Conservation (phyloP, 2,113 vertebrate genomes). For the Puntigrus tetrazona region DNA sequence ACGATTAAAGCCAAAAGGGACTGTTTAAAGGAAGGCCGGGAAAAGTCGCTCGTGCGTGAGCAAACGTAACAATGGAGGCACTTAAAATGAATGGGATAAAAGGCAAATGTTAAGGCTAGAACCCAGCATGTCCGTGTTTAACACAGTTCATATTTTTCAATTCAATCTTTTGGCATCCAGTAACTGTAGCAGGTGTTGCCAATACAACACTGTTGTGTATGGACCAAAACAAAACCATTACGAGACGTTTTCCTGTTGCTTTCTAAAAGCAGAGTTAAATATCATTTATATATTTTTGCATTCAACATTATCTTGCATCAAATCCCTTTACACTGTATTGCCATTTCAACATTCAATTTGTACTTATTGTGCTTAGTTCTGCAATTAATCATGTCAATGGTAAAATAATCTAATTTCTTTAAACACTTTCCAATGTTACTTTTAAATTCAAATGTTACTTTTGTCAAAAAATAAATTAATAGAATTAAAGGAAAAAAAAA, state of each 20-base stretch:
- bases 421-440: constrained; percentile 57
- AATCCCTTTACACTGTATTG: constrained; percentile 62
- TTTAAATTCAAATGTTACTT: constrained; percentile 58
- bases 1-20: constrained; percentile 2
- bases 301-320: constrained; percentile 45
- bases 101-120: constrained; percentile 52
- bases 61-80: constrained; percentile 68
- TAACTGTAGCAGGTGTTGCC: background rate
- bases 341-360: constrained; percentile 61
- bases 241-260: background rate
- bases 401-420: constrained; percentile 58
- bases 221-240: constrained; percentile 32
- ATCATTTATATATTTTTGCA: constrained; percentile 40
- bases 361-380: constrained; percentile 69
- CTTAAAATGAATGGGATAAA: constrained; percentile 62
- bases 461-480: constrained; percentile 66
- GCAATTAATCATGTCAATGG: constrained; percentile 51
- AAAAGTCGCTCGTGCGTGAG: background rate
- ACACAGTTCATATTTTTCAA: constrained; percentile 15
- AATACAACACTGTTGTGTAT: constrained; percentile 37
- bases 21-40: background rate
- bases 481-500: constrained; percentile 51
- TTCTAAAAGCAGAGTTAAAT: constrained; percentile 56
- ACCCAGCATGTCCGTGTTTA: constrained; percentile 61
- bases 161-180: background rate